Conservation (phyloP, 1,140 invertebrate genomes). For the Scaptodrosophila lebanonensis region DNA sequence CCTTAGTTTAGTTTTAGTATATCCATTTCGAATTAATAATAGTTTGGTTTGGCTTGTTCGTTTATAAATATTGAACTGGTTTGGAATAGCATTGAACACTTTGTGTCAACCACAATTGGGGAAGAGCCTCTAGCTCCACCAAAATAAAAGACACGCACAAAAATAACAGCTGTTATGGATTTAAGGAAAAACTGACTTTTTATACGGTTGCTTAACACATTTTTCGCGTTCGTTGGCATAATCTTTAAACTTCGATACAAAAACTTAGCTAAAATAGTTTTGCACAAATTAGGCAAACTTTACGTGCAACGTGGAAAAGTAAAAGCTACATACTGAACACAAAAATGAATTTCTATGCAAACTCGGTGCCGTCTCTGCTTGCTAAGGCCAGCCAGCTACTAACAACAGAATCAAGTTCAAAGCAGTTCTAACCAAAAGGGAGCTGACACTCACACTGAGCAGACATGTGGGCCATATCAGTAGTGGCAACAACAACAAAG, state of each 20-base stretch:
- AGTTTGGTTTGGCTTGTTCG: no score
- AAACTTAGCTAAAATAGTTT: neutral
- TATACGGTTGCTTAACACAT: no score
- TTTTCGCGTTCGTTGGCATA: no score
- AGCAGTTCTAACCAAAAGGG: slow-evolving; percentile 57
- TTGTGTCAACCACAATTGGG: no score
- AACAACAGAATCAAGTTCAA: slow-evolving; percentile 56
- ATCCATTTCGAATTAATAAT: no score
- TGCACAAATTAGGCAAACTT: neutral
- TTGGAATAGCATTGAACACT: no score
- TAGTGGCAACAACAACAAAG: slow-evolving; percentile 16
- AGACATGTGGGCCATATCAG: slow-evolving; percentile 41
- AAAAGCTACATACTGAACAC: slow-evolving; percentile 19
- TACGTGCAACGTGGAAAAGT: slow-evolving; percentile 11
- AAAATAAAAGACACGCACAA: no score
- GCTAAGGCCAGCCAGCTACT: slow-evolving; percentile 24
- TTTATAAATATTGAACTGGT: no score
- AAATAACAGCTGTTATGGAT: no score
- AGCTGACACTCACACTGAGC: slow-evolving; percentile 18
- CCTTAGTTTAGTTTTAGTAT: no score
- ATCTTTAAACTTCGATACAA: neutral
- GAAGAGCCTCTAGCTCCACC: no score
- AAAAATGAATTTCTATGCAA: slow-evolving; percentile 23
- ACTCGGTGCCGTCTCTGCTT: slow-evolving; percentile 1
- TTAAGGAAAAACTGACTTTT: no score